These are phyloP conservation scores for Koerneria pararmatus DNA, from an alignment of 2,888 invertebrate species.

Conservation along the genomic window DNA sequence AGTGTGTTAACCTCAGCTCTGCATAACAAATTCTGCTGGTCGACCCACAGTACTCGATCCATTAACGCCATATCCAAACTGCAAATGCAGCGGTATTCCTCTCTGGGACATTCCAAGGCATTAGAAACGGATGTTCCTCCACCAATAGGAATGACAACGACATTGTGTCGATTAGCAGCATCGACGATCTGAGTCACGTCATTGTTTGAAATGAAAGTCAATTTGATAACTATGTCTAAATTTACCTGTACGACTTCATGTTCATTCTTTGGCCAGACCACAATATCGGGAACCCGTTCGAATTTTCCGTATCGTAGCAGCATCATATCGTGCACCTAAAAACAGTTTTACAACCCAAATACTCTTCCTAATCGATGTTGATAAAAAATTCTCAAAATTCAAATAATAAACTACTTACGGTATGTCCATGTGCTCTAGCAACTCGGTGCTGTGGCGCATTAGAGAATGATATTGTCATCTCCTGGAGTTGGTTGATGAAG, in stretches of 20 bases:
- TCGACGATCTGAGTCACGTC: slow-evolving; percentile 68
- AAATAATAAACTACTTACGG: slow-evolving; percentile 28
- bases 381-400: not conserved
- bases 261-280: slow-evolving; percentile 77
- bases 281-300: slow-evolving; percentile 85
- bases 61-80: slow-evolving; percentile 90
- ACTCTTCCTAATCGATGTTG: not conserved
- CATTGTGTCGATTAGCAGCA: slow-evolving; percentile 72
- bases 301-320: slow-evolving; percentile 70
- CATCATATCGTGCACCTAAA: slow-evolving; percentile 76
- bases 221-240: not conserved
- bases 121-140: slow-evolving; percentile 56
- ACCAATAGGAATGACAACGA: slow-evolving; percentile 74
- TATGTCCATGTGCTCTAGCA: slow-evolving; percentile 55
- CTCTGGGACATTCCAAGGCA: slow-evolving; percentile 51
- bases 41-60: slow-evolving; percentile 88
- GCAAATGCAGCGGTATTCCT: slow-evolving; percentile 77
- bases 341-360: too few relatives aligned
- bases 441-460: slow-evolving; percentile 67
- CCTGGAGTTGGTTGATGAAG: slow-evolving; percentile 81
- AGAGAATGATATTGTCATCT: slow-evolving; percentile 75
- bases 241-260: slow-evolving; percentile 35
- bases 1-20: slow-evolving; percentile 83
- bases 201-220: slow-evolving; percentile 4
- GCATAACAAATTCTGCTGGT: slow-evolving; percentile 76